A percentile compares a stretch with the other conserved stretches of the same genome.
phyloP scores from a whole-genome alignment of 1,140 invertebrate genomes.

The Dreissena rostriformis region DNA sequence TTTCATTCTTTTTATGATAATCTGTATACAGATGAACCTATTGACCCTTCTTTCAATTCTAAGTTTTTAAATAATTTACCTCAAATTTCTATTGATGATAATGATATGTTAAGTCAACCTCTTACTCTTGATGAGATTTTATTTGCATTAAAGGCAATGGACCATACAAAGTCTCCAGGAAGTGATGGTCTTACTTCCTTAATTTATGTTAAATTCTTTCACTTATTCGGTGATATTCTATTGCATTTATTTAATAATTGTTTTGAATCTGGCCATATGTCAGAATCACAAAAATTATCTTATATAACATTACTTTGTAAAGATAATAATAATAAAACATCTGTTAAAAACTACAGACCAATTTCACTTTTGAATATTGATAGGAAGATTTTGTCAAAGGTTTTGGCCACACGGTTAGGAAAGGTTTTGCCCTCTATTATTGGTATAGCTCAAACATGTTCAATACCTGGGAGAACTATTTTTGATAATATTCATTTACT shows the following conservation, averaged over 20 bases:
- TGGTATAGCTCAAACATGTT: conserved; percentile 61
- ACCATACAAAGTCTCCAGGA: conserved; percentile 61
- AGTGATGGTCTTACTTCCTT: conserved; percentile 62
- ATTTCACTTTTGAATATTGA: conserved; percentile 66
- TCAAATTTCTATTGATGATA: conserved; percentile 29
- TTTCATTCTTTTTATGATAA: conserved; percentile 62
- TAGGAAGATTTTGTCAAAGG: conserved; percentile 65
- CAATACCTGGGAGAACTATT: conserved; percentile 56
- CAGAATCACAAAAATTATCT: conserved; percentile 48
- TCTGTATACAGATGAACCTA: conserved; percentile 55
- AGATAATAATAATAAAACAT: conserved; percentile 45
- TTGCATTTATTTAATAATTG: conserved; percentile 27
- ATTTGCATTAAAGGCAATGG: conserved; percentile 46
- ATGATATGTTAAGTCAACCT: conserved; percentile 29
- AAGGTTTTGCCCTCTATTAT: conserved; percentile 54
- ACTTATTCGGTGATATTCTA: conserved; percentile 55
- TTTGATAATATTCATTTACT: conserved; percentile 66
- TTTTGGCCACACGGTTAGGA: conserved; percentile 52
- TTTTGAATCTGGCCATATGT: conserved; percentile 54
- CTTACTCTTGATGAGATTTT: conserved; percentile 55
- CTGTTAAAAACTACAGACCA: conserved; percentile 62
- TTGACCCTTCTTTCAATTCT: conserved; percentile 40
- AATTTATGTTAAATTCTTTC: conserved; percentile 63
- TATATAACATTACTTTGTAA: conserved; percentile 64
- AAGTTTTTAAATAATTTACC: conserved; percentile 60